Evolutionary conservation across 2,113 vertebrate species (phyloP).

Genomic region (Vicugna pacos): DNA sequence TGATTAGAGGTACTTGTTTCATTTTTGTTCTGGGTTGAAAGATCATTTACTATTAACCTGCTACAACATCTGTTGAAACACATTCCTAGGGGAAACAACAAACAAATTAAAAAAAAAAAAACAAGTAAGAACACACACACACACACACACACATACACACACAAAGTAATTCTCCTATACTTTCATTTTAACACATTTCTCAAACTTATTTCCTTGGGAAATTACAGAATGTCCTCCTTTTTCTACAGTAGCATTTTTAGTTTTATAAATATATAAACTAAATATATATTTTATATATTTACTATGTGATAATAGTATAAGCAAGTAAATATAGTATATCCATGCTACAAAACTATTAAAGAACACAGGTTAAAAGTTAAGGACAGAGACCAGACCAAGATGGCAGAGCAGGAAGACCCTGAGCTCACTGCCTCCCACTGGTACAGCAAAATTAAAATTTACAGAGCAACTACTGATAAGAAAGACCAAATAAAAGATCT

Average conservation of each 20-base stretch:
- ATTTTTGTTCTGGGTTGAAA: conserved; percentile 47
- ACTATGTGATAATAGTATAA: background rate
- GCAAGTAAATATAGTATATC: background rate
- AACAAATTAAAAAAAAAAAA: conserved; percentile 35
- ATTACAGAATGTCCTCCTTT: background rate
- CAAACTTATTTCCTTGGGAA: background rate
- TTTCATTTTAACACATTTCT: background rate
- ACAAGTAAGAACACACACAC: background rate
- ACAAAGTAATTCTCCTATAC: background rate
- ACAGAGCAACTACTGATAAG: background rate
- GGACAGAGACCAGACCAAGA: background rate
- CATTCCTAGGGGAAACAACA: background rate
- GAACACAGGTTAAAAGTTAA: conserved; percentile 19
- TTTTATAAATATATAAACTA: background rate
- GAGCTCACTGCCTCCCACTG: background rate
- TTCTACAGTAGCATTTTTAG: background rate
- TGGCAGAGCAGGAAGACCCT: background rate
- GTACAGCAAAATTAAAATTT: background rate
- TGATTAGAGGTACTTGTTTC: conserved; percentile 59
- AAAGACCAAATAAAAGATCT: background rate
- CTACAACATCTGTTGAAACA: background rate
- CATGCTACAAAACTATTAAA: background rate
- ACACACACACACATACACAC: background rate
- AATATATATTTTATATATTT: background rate
- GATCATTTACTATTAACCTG: conserved; percentile 36